Evolutionary conservation across 2,113 vertebrate genomes (phyloP).

Genomic region (Corythaeola cristata): DNA sequence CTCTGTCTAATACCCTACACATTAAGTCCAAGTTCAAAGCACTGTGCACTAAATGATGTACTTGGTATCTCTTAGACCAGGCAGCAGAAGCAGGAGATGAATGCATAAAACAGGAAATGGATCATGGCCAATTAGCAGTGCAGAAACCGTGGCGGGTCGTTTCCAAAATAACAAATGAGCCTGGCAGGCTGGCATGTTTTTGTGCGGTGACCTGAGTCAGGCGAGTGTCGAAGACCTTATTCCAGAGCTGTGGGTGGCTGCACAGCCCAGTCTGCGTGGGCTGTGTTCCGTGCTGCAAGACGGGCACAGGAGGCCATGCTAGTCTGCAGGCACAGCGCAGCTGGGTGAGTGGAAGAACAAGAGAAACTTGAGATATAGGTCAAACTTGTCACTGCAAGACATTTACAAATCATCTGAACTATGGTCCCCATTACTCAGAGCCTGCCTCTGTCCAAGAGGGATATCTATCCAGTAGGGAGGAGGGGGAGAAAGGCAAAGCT

Average conservation of each 20-base stretch:
- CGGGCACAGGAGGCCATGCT: fast-evolving
- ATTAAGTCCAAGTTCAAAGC: neutral
- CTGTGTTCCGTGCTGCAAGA: neutral
- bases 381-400: constrained; percentile 13
- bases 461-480: neutral
- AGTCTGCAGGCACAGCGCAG: neutral
- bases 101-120: constrained; percentile 33
- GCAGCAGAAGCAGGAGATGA: constrained; percentile 43
- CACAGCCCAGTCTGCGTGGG: neutral
- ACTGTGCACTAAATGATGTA: neutral
- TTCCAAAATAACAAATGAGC: constrained; percentile 61
- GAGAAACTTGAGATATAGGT: constrained; percentile 29
- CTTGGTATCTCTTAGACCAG: neutral
- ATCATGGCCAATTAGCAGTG: constrained; percentile 45
- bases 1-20: neutral
- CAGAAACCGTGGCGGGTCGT: constrained; percentile 33
- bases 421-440: constrained; percentile 41
- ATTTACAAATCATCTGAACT: constrained; percentile 43
- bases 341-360: neutral
- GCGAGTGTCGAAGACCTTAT: neutral
- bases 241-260: neutral
- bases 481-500: neutral
- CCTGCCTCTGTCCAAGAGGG: constrained; percentile 14
- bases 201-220: constrained; percentile 51
- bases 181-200: constrained; percentile 33